Percentiles rank a stretch among this genome's conserved stretches.
Conservation (phyloP, 2,113 vertebrate species). For the Marcusenius ussheri region DNA sequence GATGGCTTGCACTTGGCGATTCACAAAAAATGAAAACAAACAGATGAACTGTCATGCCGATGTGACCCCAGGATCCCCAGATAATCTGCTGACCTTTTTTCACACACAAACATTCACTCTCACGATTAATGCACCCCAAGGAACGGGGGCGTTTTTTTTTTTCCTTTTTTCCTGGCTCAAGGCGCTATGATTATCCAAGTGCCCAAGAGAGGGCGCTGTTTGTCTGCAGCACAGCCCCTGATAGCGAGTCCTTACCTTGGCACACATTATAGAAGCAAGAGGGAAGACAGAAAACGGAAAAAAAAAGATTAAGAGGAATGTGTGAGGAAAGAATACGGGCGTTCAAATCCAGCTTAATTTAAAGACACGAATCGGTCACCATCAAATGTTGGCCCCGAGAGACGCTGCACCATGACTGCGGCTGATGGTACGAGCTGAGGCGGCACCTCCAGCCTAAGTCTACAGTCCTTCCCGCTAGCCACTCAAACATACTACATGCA, state of each 20-base stretch:
- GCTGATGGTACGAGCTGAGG: background rate
- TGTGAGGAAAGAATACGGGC: background rate
- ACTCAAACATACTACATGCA: background rate
- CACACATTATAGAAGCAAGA: conserved; percentile 64
- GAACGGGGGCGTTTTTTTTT: background rate
- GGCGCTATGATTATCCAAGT: background rate
- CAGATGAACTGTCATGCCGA: background rate
- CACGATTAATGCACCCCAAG: background rate
- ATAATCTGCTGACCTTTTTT: background rate
- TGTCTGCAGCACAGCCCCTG: background rate
- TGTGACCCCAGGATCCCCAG: background rate
- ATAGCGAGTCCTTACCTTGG: conserved; percentile 63
- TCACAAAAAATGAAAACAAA: background rate
- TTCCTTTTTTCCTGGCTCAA: background rate
- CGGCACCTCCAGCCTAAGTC: background rate
- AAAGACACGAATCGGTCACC: background rate
- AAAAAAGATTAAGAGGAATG: conserved; percentile 45
- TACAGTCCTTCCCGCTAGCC: background rate
- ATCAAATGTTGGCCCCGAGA: background rate
- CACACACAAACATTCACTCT: background rate
- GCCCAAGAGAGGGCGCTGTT: conserved; percentile 15
- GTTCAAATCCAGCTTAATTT: background rate
- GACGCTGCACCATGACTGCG: background rate
- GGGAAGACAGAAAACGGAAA: conserved; percentile 48
- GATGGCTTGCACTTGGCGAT: background rate